These are phyloP conservation scores for Ochlodes sylvanus DNA, from an alignment of 2,888 invertebrate species.

Conservation along the genomic window DNA sequence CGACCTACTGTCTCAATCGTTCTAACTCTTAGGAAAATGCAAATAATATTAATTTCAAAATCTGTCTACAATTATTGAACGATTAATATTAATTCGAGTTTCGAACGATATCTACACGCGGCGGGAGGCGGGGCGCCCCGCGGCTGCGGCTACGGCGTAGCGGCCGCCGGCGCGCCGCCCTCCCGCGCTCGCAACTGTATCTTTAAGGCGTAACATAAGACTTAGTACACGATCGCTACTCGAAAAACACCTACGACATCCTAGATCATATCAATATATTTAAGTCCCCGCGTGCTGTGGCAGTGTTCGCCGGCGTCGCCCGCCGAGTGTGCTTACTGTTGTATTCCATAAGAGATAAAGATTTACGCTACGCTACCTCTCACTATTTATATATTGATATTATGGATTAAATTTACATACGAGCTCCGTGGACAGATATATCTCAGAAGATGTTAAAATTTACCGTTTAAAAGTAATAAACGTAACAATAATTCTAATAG, in stretches of 20 bases:
- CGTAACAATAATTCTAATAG: slow-evolving; percentile 29
- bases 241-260: slow-evolving; percentile 83
- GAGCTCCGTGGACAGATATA: slow-evolving; percentile 65
- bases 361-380: slow-evolving; percentile 79
- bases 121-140: slow-evolving; percentile 41
- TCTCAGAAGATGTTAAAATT: slow-evolving; percentile 25
- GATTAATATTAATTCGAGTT: slow-evolving; percentile 80
- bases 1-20: slow-evolving; percentile 83
- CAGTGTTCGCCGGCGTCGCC: slow-evolving; percentile 62
- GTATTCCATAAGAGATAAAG: slow-evolving; percentile 61
- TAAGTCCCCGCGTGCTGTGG: slow-evolving; percentile 67
- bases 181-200: slow-evolving; percentile 47
- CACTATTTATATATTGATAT: slow-evolving; percentile 76
- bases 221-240: slow-evolving; percentile 83
- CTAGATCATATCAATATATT: slow-evolving; percentile 85
- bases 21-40: slow-evolving; percentile 84
- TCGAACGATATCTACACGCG: slow-evolving; percentile 72
- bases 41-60: slow-evolving; percentile 82
- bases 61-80: slow-evolving; percentile 82
- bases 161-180: slow-evolving; percentile 39
- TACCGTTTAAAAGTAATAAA: slow-evolving; percentile 8
- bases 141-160: slow-evolving; percentile 46
- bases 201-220: slow-evolving; percentile 81
- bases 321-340: slow-evolving; percentile 62
- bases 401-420: slow-evolving; percentile 70